Percentiles rank a stretch among this genome's conserved stretches.
These are phyloP conservation scores for Drosophila kanapiae DNA, from an alignment of 1,140 invertebrate species.

Conservation along the genomic window DNA sequence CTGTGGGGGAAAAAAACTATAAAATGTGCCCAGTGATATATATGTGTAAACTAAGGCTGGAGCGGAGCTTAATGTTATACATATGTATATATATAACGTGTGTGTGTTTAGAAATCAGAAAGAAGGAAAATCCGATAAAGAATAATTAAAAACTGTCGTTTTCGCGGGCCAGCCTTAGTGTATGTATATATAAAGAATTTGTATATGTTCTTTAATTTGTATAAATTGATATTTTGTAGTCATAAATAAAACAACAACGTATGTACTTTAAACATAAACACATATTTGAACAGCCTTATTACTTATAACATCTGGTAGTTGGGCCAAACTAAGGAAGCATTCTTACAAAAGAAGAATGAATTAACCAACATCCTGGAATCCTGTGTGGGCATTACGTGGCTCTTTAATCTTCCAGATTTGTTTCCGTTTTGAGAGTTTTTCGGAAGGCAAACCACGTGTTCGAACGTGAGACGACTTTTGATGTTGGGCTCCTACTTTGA, in stretches of 20 bases:
- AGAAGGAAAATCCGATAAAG: constrained; percentile 14
- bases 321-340: not conserved
- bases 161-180: constrained; percentile 63
- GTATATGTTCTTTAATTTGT: constrained; percentile 81
- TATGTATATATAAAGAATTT: constrained; percentile 77
- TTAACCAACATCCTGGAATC: not conserved
- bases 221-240: constrained; percentile 80
- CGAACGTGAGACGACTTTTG: too few relatives aligned
- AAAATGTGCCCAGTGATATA: constrained; percentile 56
- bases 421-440: too few relatives aligned
- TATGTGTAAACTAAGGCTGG: constrained; percentile 70
- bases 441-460: too few relatives aligned
- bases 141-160: constrained; percentile 54
- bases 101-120: constrained; percentile 68
- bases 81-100: constrained; percentile 63
- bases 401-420: not conserved
- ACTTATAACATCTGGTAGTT: not conserved
- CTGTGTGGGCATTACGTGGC: too few relatives aligned
- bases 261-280: constrained; percentile 65
- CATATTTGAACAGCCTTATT: constrained; percentile 17
- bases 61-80: constrained; percentile 49
- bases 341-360: too few relatives aligned
- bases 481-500: too few relatives aligned
- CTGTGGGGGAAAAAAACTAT: constrained; percentile 12
- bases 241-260: constrained; percentile 70